phyloP scores from a whole-genome alignment of 2,113 vertebrate genomes.

The Dasyurus viverrinus region DNA sequence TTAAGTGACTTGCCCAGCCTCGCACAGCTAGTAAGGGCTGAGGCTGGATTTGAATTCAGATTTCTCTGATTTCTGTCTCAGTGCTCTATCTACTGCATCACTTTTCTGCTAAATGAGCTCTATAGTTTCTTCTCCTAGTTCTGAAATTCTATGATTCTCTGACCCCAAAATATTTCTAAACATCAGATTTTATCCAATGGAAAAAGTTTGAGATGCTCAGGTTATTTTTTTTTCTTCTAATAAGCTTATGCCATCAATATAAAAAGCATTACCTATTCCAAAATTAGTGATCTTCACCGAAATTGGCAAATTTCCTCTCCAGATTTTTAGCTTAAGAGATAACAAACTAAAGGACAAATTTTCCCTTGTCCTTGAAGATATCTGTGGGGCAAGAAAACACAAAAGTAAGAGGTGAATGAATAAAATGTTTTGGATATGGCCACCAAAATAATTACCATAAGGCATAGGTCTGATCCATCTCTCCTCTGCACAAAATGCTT shows the following conservation, averaged over 20 bases:
- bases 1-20: neutral
- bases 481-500: neutral
- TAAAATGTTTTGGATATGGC: neutral
- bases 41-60: neutral
- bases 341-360: constrained; percentile 26
- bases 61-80: neutral
- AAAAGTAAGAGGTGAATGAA: constrained; percentile 32
- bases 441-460: neutral
- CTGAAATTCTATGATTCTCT: neutral
- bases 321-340: constrained; percentile 13
- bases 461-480: neutral
- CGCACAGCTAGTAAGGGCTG: neutral
- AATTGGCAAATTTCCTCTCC: constrained; percentile 32
- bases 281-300: constrained; percentile 12
- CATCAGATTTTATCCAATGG: neutral
- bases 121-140: no score
- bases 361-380: constrained; percentile 51
- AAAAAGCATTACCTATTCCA: neutral
- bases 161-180: neutral
- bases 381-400: constrained; percentile 30
- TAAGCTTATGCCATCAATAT: constrained; percentile 15
- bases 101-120: no score
- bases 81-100: neutral
- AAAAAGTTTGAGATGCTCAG: neutral
- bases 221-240: constrained; percentile 27